Evolutionary conservation across 2,888 invertebrate species (phyloP), one percentile per base, ranked within the genome.

Genomic region (Aethes cnicana): DNA sequence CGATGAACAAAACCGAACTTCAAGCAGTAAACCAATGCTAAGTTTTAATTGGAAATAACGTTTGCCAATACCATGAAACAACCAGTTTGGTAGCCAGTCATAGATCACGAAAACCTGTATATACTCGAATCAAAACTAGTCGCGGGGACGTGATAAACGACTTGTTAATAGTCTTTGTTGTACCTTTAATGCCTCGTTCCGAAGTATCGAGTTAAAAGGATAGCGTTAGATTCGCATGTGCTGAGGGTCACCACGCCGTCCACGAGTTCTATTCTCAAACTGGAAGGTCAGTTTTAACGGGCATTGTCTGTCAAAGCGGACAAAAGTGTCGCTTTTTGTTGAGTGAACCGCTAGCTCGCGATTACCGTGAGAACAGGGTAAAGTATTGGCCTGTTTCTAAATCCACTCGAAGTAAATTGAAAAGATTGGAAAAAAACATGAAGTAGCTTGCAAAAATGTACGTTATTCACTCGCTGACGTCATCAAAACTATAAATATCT

Each of bases 81-180:
- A 72, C 74, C 64, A 59, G 73, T 72, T 70, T 62, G 52, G 58
- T 57, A 47, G 62, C 66, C 42, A 57, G 25, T 58, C 64, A 56
- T 71, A 72, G 69, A 73, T 68, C 68, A 72, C 58, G 58, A 41
- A 62, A 72, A 74, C 76, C 69, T 68, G 73, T 64, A 64, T 61
- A 32, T 17, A 26, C 32, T 42, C 52, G 46, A 62, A 68, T 67
- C 64, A 63, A 66, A 70, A 69, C 64, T 62, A 63, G 64, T 62
- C 58, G 53, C 56, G 28, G 64, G 68, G 36, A 67, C 70, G 65
- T 81, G 79, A 84, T 72, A 77, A 78, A 85, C 81, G 74, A 72
- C 77, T 80, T 74, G 81, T 84, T 85, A 83, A 84, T 83, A 72
- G 74, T 71, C 64, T 71, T 86, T 87, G 84, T 84, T 59, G 56